These are phyloP conservation scores for Rattus norvegicus DNA, from an alignment of 2,113 vertebrate species.

Conservation along the genomic window GRCr8 NC_086022.1:35517501-35518000, in stretches of 20 bases:
- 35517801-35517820: neutral
- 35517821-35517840: slow-evolving; percentile 19
- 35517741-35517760: neutral
- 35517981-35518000: neutral
- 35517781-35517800: neutral
- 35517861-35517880: neutral
- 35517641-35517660: neutral
- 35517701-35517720: no score
- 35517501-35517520: neutral
- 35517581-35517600: neutral
- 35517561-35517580: neutral
- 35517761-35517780: neutral
- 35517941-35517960: neutral
- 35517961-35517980: neutral
- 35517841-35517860: neutral
- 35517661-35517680: neutral
- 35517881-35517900: neutral
- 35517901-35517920: neutral
- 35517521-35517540: neutral
- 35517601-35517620: neutral
- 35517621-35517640: neutral
- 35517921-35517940: neutral
- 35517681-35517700: neutral
- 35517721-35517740: neutral
- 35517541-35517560: neutral